These are phyloP conservation scores for Corythornis madagascariensis DNA, from an alignment of 2,113 vertebrate species.

Conservation along the genomic window DNA sequence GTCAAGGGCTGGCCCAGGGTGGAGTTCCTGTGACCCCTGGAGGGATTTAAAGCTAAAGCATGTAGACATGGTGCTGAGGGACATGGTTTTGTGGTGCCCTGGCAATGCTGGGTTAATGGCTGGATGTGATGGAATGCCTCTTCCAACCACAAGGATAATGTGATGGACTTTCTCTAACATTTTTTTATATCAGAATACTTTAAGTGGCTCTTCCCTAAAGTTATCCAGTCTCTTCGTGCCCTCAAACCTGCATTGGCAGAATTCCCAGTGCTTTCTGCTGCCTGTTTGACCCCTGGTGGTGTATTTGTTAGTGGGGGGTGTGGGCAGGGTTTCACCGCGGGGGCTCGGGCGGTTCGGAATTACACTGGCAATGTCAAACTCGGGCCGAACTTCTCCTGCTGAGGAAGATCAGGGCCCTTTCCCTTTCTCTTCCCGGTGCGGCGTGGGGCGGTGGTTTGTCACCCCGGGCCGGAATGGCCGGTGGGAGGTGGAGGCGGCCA, in stretches of 20 bases:
- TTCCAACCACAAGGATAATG: too few species aligned
- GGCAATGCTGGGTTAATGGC: too few species aligned
- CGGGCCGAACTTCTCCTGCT: not conserved
- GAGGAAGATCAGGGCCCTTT: not conserved
- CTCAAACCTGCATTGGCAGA: accelerated
- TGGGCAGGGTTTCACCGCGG: too few species aligned
- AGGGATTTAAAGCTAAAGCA: too few species aligned
- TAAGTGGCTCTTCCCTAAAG: not conserved
- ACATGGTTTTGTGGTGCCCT: too few species aligned
- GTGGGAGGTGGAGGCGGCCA: slow-evolving; percentile 78
- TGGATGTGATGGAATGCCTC: too few species aligned
- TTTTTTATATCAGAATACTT: not conserved
- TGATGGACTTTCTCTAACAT: not conserved
- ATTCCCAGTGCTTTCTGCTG: not conserved
- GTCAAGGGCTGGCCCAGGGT: too few species aligned
- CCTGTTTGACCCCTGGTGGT: not conserved
- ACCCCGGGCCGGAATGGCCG: slow-evolving; percentile 79
- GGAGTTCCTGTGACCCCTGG: too few species aligned
- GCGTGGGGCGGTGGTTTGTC: slow-evolving; percentile 35
- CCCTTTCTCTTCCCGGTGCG: slow-evolving; percentile 42
- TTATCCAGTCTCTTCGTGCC: not conserved
- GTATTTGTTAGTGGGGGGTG: not conserved
- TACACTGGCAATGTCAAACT: not conserved
- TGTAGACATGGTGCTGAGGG: too few species aligned
- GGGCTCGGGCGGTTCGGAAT: not conserved